Evolutionary conservation across 37 sponge, comb jelly and placozoan genomes (phyloP), one percentile per base, ranked within the genome.

Genomic region (Agelas oroides): DNA sequence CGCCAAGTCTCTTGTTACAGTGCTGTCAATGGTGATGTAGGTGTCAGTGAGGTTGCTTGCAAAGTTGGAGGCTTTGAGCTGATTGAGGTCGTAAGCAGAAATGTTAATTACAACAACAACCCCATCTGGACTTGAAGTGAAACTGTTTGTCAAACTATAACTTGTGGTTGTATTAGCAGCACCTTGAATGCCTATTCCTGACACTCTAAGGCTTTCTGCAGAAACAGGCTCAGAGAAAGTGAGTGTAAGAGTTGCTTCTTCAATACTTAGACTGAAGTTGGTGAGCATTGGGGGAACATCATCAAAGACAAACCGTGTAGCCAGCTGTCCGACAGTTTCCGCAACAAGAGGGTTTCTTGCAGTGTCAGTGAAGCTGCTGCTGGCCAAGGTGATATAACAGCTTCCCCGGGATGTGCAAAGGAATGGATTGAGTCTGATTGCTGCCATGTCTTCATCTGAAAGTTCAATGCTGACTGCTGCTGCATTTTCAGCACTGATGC

Each of bases 191-290:
- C 84, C 56, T 58, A 95, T 73, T 52, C 84, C 92, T 41, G 79
- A 52, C 32, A 78, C 77, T 17, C 89, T 41, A 39, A 95, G 71
- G 5, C 68, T 59, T 24, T 79, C 72, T 35, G 77, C 70, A 28
- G 84, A 86, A 17, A 97, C 87, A 3, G 97, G 86, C 77, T 97
- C 94, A 53, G 88, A 89, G 90, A 97, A 94, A 27, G 90, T 84
- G 2, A 97, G 76, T 19, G 59, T 59, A 2, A 91, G 73, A 16
- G 46, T 61, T 40, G 70, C 68, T 2, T 21, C 38, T n/a, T 94
- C 75, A 69, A 97, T 58, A 37, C 94, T 83, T 3, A 97, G 63
- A 37, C 87, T 75, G 84, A 92, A 97, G 74, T 91, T 76, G 62
- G 68, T 38, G 20, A 97, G 78, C 31, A 36, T 27, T 56, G 97